A percentile compares a stretch with the other conserved stretches of the same genome.
Conservation (phyloP, 2,113 vertebrate genomes). For the Spermophilus dauricus region DNA sequence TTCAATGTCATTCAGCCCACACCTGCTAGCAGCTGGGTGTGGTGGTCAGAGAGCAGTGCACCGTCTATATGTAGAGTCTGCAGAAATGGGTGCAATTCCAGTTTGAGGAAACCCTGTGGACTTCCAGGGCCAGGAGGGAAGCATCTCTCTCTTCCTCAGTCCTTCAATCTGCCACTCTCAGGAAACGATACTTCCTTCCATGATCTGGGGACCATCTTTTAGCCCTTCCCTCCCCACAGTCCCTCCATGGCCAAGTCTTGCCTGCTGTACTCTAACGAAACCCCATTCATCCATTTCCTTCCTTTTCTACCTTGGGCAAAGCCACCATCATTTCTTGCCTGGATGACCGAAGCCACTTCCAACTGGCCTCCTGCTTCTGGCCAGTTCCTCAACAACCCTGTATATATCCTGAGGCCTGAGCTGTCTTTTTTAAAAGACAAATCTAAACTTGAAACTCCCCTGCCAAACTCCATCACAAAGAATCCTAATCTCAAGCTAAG, state of each 20-base stretch:
- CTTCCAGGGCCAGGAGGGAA: background rate
- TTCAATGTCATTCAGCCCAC: too few relatives aligned
- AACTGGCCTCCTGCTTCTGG: background rate
- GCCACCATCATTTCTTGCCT: background rate
- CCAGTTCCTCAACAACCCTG: background rate
- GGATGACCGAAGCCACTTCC: background rate
- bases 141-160: background rate
- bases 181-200: background rate
- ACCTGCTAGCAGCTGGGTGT: rapidly evolving
- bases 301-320: background rate
- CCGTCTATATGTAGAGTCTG: rapidly evolving
- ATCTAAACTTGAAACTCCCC: background rate
- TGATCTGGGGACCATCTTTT: background rate
- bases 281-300: background rate
- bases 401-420: background rate
- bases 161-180: background rate
- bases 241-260: background rate
- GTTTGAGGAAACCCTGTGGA: rapidly evolving
- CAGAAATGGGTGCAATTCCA: background rate
- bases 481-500: background rate
- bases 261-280: background rate
- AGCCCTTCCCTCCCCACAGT: too few relatives aligned
- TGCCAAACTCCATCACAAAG: background rate
- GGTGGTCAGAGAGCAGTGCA: background rate
- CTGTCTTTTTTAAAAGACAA: background rate